These are phyloP conservation scores for Ostrea edulis DNA, from an alignment of 1,140 invertebrate genomes.

Conservation along the genomic window DNA sequence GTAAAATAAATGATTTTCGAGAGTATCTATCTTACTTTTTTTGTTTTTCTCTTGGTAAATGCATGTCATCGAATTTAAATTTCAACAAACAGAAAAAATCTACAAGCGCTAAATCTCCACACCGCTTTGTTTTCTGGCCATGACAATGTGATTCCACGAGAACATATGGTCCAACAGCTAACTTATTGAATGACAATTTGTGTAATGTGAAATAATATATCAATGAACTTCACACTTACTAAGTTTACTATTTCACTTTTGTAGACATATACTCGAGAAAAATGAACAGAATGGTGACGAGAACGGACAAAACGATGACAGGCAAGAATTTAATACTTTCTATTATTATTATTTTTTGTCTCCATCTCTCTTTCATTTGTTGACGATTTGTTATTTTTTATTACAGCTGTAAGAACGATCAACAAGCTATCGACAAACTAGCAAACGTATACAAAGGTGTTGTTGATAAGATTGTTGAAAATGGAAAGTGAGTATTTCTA, in stretches of 20 bases:
- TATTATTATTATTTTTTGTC: neutral
- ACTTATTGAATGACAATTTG: too few relatives aligned
- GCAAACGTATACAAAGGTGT: neutral
- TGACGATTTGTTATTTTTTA: too few relatives aligned
- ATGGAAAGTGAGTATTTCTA: neutral
- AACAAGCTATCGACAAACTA: neutral
- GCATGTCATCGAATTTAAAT: too few relatives aligned
- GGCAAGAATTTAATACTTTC: neutral
- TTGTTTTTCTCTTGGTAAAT: too few relatives aligned
- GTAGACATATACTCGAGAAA: neutral
- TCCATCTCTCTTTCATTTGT: neutral
- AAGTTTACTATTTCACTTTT: neutral
- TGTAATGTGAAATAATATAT: too few relatives aligned
- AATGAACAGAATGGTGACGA: neutral
- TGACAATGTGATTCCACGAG: too few relatives aligned
- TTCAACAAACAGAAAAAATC: too few relatives aligned
- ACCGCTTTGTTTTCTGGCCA: too few relatives aligned
- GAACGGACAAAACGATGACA: neutral
- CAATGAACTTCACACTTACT: neutral
- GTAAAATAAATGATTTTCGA: too few relatives aligned
- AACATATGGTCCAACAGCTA: too few relatives aligned
- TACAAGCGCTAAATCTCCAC: too few relatives aligned
- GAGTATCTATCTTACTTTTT: too few relatives aligned
- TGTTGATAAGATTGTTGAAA: neutral
- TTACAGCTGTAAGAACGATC: slow-evolving; percentile 20